phyloP scores from a whole-genome alignment of 1,140 invertebrate species.

The Drosophila subobscura region DNA sequence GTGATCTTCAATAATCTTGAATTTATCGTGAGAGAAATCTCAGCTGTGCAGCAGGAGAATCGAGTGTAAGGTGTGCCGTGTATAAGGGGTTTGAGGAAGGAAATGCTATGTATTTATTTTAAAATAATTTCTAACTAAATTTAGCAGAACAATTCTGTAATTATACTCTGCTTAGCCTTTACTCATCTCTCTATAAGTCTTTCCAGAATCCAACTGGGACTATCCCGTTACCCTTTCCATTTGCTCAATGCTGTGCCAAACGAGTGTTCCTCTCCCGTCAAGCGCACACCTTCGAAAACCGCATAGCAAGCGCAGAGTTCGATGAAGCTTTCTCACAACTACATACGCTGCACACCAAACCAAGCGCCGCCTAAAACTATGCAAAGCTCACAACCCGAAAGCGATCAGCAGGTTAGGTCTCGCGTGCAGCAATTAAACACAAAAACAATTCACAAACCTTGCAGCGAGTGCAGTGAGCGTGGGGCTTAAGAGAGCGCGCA shows the following conservation, averaged over 20 bases:
- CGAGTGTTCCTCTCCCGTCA: too few species aligned
- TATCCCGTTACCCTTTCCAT: too few species aligned
- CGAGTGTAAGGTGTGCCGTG: too few species aligned
- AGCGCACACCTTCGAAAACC: too few species aligned
- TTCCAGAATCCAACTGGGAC: too few species aligned
- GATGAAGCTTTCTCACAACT: not conserved
- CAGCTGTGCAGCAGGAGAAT: not conserved
- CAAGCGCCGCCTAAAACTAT: slow-evolving; percentile 64
- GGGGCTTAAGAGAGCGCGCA: slow-evolving; percentile 32
- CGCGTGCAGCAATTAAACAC: slow-evolving; percentile 75
- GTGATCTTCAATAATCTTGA: slow-evolving; percentile 35
- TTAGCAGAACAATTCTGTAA: too few species aligned
- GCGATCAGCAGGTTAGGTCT: slow-evolving; percentile 55
- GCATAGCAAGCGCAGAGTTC: not conserved
- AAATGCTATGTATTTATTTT: too few species aligned
- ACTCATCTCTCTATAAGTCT: too few species aligned
- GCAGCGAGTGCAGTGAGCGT: slow-evolving; percentile 10
- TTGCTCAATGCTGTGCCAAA: too few species aligned
- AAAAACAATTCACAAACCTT: slow-evolving; percentile 50
- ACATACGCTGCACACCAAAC: not conserved
- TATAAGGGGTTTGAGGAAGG: too few species aligned
- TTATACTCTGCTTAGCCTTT: too few species aligned
- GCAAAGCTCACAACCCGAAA: slow-evolving; percentile 29
- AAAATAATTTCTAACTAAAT: too few species aligned
- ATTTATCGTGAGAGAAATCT: slow-evolving; percentile 53